Conservation (phyloP, 2,888 invertebrate genomes). For the Pachymerium ferrugineum region DNA sequence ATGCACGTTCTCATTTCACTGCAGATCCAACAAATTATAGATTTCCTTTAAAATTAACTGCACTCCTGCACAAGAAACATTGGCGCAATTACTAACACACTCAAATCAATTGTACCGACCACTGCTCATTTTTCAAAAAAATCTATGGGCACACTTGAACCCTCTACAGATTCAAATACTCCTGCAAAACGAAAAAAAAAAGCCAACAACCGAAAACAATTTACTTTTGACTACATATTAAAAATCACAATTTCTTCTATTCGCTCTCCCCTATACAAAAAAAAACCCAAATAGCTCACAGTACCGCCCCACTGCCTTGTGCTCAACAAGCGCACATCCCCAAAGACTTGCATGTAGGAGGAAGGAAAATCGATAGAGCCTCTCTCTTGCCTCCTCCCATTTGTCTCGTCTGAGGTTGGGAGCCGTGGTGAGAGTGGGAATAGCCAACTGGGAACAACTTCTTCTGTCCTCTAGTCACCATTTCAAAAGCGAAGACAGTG, state of each 20-base stretch:
- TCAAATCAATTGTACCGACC: not conserved
- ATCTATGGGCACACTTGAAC: too few species aligned
- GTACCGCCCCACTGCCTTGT: conserved; percentile 25
- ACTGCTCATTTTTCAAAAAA: too few species aligned
- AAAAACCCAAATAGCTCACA: conserved; percentile 15
- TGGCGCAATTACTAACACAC: not conserved
- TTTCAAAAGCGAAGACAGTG: conserved; percentile 27
- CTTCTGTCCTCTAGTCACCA: conserved; percentile 23
- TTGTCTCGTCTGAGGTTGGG: conserved; percentile 27
- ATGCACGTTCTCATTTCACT: conserved; percentile 14
- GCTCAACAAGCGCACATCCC: conserved; percentile 25
- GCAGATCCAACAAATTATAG: not conserved
- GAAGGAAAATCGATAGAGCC: conserved; percentile 15
- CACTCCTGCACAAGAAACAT: not conserved
- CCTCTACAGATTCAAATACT: too few species aligned
- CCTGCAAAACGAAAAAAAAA: not conserved
- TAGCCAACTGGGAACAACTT: conserved; percentile 27
- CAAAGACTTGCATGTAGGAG: conserved; percentile 17
- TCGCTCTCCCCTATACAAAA: not conserved
- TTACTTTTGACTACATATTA: not conserved
- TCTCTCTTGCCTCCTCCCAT: conserved; percentile 21
- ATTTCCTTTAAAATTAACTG: conserved; percentile 24
- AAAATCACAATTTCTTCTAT: conserved; percentile 13
- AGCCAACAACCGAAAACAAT: not conserved
- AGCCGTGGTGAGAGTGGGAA: conserved; percentile 24